Conservation (phyloP, 1,140 invertebrate species). For the Drosophila gunungcola region DNA sequence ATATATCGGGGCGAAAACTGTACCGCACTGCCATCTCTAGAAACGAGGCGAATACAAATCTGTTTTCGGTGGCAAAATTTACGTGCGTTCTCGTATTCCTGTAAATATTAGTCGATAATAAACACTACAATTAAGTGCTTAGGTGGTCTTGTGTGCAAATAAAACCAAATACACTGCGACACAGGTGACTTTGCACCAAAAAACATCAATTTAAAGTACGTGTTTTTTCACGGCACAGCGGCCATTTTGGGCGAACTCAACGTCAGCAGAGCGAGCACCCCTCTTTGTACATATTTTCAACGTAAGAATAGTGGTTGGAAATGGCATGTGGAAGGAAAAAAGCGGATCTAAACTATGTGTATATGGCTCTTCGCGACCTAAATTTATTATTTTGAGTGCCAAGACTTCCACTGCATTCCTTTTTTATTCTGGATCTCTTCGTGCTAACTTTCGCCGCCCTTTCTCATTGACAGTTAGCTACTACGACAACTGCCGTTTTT, state of each 20-base stretch:
- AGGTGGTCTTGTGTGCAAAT: background rate
- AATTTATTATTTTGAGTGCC: background rate
- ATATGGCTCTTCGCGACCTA: background rate
- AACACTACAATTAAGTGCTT: background rate
- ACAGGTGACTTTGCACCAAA: constrained; percentile 3
- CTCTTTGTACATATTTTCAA: constrained; percentile 38
- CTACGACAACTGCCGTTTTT: constrained; percentile 22
- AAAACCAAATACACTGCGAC: background rate
- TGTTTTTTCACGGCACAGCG: constrained; percentile 48
- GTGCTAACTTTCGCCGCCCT: constrained; percentile 10
- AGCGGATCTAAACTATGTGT: background rate
- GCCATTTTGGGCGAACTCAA: constrained; percentile 78
- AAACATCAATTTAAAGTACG: constrained; percentile 22
- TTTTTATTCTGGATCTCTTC: constrained; percentile 31
- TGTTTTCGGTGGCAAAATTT: constrained; percentile 62
- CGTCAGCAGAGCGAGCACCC: constrained; percentile 54
- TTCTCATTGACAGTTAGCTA: constrained; percentile 43
- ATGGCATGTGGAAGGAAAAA: background rate
- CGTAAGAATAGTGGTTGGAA: constrained; percentile 32
- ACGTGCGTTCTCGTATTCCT: constrained; percentile 47
- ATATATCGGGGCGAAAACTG: constrained; percentile 15
- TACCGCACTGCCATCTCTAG: constrained; percentile 27
- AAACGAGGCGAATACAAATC: constrained; percentile 56
- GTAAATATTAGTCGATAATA: constrained; percentile 46
- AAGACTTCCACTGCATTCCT: constrained; percentile 14